Evolutionary conservation across 2,797 vertebrate species (phyloP).

Genomic region (Cossypha heuglini): DNA sequence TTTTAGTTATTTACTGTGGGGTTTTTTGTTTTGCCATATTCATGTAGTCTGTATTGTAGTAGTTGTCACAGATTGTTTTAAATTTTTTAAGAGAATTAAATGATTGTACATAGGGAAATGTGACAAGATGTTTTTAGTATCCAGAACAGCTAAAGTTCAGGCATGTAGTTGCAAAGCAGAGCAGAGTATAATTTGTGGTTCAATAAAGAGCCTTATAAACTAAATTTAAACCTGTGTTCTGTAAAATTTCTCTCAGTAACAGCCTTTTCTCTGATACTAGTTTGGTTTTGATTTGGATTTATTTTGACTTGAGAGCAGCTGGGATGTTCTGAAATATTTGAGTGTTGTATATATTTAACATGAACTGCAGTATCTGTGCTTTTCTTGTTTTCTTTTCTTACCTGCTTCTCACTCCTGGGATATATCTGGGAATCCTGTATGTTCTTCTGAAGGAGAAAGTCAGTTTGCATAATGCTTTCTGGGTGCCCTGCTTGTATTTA

Average conservation of each 20-base stretch:
- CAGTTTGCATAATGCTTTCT: background rate
- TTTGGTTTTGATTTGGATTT: background rate
- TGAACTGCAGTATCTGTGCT: background rate
- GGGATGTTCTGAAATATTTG: background rate
- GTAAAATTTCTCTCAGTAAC: background rate
- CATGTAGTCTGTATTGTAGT: background rate
- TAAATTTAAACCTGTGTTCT: background rate
- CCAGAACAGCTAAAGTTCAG: background rate
- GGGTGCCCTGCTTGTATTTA: background rate
- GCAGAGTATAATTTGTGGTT: background rate
- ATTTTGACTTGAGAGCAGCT: background rate
- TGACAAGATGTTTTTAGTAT: accelerated
- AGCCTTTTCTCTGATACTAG: background rate
- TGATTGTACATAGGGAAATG: background rate
- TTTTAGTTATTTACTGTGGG: background rate
- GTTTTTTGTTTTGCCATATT: background rate
- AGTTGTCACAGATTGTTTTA: background rate
- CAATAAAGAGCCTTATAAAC: background rate
- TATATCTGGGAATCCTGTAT: accelerated
- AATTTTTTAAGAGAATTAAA: background rate
- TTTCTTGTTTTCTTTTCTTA: background rate
- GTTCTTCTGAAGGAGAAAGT: background rate
- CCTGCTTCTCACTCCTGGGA: background rate
- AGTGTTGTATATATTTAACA: background rate
- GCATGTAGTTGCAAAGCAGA: background rate